A percentile compares a stretch with the other conserved stretches of the same genome.
Evolutionary conservation across 2,797 vertebrate genomes (phyloP).

Genomic region (Remorina albescens): DNA sequence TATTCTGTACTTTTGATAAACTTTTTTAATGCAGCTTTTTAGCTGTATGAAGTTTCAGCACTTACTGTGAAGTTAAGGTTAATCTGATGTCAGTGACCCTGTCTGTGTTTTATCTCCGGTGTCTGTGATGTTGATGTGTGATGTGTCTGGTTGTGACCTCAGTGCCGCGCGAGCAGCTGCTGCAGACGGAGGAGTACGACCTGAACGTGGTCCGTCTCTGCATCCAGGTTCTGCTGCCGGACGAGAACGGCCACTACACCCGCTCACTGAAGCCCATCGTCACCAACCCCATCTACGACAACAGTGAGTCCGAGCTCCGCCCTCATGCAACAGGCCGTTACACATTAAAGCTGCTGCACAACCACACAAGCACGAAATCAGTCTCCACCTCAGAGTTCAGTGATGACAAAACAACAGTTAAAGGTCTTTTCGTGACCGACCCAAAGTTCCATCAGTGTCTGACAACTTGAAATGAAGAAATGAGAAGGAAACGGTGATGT

Average conservation of each 20-base stretch:
- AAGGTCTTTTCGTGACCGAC: not conserved
- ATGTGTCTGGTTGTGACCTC: constrained; percentile 51
- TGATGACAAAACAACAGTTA: not conserved
- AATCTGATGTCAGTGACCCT: not conserved
- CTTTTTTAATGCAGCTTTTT: too few species aligned
- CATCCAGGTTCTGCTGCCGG: constrained; percentile 94
- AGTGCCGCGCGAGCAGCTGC: constrained; percentile 93
- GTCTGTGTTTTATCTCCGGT: not conserved
- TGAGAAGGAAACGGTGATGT: not conserved
- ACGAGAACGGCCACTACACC: constrained; percentile 89
- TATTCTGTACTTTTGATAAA: too few species aligned
- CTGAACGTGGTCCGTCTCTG: constrained; percentile 97
- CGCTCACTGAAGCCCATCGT: constrained; percentile 88
- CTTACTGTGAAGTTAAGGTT: too few species aligned
- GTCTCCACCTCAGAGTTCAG: not conserved
- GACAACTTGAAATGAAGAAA: not conserved
- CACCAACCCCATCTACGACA: constrained; percentile 99
- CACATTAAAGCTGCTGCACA: not conserved
- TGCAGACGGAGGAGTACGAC: constrained; percentile 95
- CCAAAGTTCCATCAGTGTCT: not conserved
- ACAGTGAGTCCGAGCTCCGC: constrained; percentile 63
- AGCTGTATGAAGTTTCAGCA: too few species aligned
- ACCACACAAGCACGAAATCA: not conserved
- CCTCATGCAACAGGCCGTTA: not conserved
- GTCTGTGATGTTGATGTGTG: constrained; percentile 3